Percentiles rank a stretch among this genome's conserved stretches.
Conservation (phyloP, 2,797 vertebrate genomes). For the Epinephelus coioides region DNA sequence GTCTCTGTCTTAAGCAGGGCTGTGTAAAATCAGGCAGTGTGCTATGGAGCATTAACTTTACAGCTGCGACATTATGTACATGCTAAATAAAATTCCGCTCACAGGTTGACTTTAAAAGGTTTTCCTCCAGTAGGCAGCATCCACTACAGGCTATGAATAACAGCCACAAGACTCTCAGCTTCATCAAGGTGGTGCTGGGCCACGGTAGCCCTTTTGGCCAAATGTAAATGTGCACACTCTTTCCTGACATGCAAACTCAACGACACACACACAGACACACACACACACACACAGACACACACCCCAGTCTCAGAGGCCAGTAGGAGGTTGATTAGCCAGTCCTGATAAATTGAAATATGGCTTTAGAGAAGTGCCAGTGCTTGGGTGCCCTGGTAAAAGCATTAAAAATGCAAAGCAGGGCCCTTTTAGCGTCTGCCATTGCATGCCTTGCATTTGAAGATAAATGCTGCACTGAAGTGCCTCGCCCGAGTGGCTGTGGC, state of each 20-base stretch:
- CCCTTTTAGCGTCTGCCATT: slow-evolving; percentile 76
- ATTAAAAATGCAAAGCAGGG: slow-evolving; percentile 85
- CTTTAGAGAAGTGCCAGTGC: slow-evolving; percentile 77
- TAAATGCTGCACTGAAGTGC: slow-evolving; percentile 81
- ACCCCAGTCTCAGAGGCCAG: slow-evolving; percentile 44
- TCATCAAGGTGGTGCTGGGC: slow-evolving; percentile 27
- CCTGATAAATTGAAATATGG: slow-evolving; percentile 81
- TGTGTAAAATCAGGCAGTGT: slow-evolving; percentile 37
- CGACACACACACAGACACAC: not conserved
- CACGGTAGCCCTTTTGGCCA: slow-evolving; percentile 39
- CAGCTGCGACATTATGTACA: slow-evolving; percentile 22
- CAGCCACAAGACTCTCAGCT: slow-evolving; percentile 28
- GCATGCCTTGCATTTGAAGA: slow-evolving; percentile 81
- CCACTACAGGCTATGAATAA: slow-evolving; percentile 44
- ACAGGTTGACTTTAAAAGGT: slow-evolving; percentile 49
- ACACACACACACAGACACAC: slow-evolving; percentile 14
- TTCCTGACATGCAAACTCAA: slow-evolving; percentile 5
- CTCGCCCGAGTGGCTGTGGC: slow-evolving; percentile 50
- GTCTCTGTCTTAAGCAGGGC: not conserved
- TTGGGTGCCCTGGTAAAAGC: slow-evolving; percentile 73
- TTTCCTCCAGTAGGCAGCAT: slow-evolving; percentile 30
- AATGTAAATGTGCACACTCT: slow-evolving; percentile 21
- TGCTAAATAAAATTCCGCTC: slow-evolving; percentile 39
- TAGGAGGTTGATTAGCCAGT: slow-evolving; percentile 79
- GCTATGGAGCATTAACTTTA: slow-evolving; percentile 51